phyloP scores from a whole-genome alignment of 2,113 vertebrate genomes.

The Seriola aureovittata region DNA sequence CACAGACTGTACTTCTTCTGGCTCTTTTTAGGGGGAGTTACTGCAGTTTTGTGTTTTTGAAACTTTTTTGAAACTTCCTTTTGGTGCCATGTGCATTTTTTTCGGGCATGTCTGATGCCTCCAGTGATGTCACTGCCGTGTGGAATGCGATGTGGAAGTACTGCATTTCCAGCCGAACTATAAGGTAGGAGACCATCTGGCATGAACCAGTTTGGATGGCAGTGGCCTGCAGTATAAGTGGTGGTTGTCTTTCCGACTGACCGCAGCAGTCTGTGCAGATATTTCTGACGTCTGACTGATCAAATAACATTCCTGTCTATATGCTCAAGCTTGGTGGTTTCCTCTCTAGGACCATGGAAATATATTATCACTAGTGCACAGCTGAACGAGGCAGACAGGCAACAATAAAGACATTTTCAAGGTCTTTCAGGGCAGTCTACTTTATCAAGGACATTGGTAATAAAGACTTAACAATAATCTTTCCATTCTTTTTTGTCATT shows the following conservation, averaged over 20 bases:
- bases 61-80: slow-evolving; percentile 40
- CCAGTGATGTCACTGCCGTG: slow-evolving; percentile 86
- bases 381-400: slow-evolving; percentile 22
- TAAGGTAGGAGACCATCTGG: slow-evolving; percentile 87
- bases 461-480: slow-evolving; percentile 41
- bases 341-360: slow-evolving; percentile 68
- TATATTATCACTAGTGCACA: slow-evolving; percentile 58
- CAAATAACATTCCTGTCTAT: slow-evolving; percentile 73
- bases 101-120: slow-evolving; percentile 70
- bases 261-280: slow-evolving; percentile 67
- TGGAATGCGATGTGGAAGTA: slow-evolving; percentile 97
- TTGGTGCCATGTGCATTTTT: slow-evolving; percentile 62
- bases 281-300: slow-evolving; percentile 73
- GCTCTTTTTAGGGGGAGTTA: slow-evolving; percentile 56
- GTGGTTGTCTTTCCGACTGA: slow-evolving; percentile 61
- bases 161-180: slow-evolving; percentile 95
- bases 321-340: slow-evolving; percentile 64
- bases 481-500: slow-evolving; percentile 20
- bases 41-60: slow-evolving; percentile 47
- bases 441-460: slow-evolving; percentile 46
- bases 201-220: slow-evolving; percentile 23
- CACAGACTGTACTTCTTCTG: slow-evolving; percentile 71
- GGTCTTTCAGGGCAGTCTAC: slow-evolving; percentile 48
- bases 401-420: slow-evolving; percentile 50
- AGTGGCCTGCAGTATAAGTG: slow-evolving; percentile 41